Conservation (phyloP, 2,888 invertebrate genomes). For the Xiphydria camelus region DNA sequence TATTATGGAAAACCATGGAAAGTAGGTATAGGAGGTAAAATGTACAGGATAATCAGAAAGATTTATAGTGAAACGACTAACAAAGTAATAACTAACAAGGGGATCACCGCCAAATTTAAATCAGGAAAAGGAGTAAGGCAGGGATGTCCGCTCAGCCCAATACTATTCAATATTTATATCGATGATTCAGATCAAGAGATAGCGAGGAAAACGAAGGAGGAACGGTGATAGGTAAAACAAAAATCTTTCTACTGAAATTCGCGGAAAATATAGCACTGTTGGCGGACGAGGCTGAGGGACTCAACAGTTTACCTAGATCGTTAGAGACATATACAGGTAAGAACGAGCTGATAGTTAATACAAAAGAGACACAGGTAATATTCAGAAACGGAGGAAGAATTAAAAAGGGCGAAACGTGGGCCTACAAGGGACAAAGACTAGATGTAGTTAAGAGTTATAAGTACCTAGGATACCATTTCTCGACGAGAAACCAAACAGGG, state of each 20-base stretch:
- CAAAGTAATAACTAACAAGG: conserved; percentile 13
- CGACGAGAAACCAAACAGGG: conserved; percentile 2
- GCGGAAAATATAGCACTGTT: conserved; percentile 15
- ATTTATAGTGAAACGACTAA: conserved; percentile 16
- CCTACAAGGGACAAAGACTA: conserved; percentile 4
- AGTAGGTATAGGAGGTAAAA: too few relatives aligned
- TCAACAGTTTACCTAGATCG: conserved; percentile 11
- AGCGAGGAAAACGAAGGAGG: conserved; percentile 13
- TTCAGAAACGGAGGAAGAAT: conserved; percentile 17
- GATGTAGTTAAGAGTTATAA: conserved; percentile 14
- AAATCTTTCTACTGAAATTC: conserved; percentile 13
- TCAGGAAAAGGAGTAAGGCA: conserved; percentile 19
- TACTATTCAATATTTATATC: conserved; percentile 20
- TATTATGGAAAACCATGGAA: too few relatives aligned
- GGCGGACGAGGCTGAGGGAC: conserved; percentile 3
- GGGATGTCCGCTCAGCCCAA: conserved; percentile 21
- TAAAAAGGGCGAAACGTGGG: conserved; percentile 8
- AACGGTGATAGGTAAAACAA: conserved; percentile 8
- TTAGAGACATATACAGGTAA: conserved; percentile 5
- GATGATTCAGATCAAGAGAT: conserved; percentile 13
- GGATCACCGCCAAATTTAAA: conserved; percentile 13
- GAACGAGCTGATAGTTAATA: conserved; percentile 11
- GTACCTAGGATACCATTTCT: conserved; percentile 17
- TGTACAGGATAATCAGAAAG: too few relatives aligned
- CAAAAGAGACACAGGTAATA: conserved; percentile 14